Evolutionary conservation across 2,888 invertebrate genomes (phyloP).

Genomic region (Drosophila anceps): DNA sequence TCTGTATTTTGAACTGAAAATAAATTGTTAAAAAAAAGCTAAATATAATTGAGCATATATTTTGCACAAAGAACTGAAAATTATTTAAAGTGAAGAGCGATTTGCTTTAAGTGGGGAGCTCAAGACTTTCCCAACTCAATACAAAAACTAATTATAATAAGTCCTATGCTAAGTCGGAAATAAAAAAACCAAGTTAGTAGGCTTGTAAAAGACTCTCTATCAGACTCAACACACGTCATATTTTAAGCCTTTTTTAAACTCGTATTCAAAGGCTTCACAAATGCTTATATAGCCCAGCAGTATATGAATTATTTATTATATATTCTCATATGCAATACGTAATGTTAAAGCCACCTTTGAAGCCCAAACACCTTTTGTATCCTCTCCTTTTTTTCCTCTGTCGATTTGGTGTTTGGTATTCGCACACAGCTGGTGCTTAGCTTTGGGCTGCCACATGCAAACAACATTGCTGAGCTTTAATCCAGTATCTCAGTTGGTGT

Average conservation of each 20-base stretch:
- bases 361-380: not conserved
- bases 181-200: not conserved
- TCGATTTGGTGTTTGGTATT: conserved; percentile 18
- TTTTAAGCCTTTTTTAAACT: not conserved
- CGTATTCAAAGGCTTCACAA: not conserved
- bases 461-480: conserved; percentile 6
- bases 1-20: too few relatives aligned
- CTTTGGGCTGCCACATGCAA: not conserved
- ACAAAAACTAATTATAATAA: not conserved
- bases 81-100: too few relatives aligned
- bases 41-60: too few relatives aligned
- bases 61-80: too few relatives aligned
- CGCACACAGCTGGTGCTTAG: conserved; percentile 35
- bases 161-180: not conserved
- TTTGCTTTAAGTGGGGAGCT: too few relatives aligned
- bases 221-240: too few relatives aligned
- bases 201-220: not conserved
- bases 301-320: conserved; percentile 1
- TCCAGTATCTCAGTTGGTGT: conserved; percentile 2
- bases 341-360: not conserved
- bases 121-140: not conserved
- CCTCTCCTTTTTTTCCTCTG: not conserved
- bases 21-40: too few relatives aligned
- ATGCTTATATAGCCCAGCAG: not conserved
- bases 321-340: not conserved